phyloP scores from a whole-genome alignment of 92 coral and sea anemone species.

The Porites cylindrica region DNA sequence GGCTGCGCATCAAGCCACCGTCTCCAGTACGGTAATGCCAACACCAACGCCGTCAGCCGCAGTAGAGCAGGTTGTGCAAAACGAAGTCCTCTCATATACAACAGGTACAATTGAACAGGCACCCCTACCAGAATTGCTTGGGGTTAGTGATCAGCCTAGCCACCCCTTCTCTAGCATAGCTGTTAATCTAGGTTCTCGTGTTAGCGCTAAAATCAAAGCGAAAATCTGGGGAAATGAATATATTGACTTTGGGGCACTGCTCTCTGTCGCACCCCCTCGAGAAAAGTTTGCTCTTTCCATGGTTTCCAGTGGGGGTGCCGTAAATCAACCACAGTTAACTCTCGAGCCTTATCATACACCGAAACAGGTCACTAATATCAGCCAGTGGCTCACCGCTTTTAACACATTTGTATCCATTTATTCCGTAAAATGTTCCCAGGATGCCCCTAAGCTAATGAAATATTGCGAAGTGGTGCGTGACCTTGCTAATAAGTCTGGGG shows the following conservation, averaged over 20 bases:
- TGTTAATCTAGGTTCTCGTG: slow-evolving; percentile 10
- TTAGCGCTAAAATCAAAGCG: slow-evolving; percentile 31
- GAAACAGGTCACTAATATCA: no score
- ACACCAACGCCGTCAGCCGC: not conserved
- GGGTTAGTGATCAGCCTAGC: not conserved
- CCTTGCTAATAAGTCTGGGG: no score
- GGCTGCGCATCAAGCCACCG: not conserved
- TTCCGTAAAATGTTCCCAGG: no score
- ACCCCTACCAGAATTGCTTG: not conserved
- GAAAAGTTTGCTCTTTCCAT: slow-evolving; percentile 26
- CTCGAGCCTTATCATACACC: no score
- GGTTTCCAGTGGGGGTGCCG: slow-evolving; percentile 11
- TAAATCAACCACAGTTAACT: no score
- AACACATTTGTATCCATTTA: no score
- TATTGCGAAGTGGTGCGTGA: no score
- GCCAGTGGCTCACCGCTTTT: no score
- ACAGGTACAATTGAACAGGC: not conserved
- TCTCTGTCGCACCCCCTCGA: slow-evolving; percentile 11
- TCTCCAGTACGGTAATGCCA: no score
- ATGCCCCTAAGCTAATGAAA: no score
- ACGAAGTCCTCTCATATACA: not conserved
- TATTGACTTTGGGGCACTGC: slow-evolving; percentile 32
- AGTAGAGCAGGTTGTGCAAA: not conserved
- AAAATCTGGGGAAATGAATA: not conserved
- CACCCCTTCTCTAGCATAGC: slow-evolving; percentile 34